Evolutionary conservation across 2,888 invertebrate species (phyloP).

Genomic region (Drosophila barbarae): DNA sequence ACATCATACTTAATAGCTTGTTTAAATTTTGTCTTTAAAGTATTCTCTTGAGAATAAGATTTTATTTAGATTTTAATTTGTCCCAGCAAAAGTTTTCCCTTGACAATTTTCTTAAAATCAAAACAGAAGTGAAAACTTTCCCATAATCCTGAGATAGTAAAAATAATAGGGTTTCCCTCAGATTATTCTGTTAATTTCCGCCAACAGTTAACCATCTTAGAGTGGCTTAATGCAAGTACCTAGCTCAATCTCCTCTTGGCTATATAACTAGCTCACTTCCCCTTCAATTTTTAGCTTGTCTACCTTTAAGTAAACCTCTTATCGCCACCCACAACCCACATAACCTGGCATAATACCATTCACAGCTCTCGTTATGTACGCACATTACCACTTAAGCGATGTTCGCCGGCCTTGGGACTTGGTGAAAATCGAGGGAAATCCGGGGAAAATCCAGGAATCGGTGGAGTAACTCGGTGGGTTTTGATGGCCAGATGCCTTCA

Average conservation of each 20-base stretch:
- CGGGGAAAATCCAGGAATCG: slow-evolving; percentile 9
- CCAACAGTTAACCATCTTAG: slow-evolving; percentile 1
- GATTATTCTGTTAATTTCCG: slow-evolving; percentile 7
- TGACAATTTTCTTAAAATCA: background rate
- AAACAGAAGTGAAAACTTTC: background rate
- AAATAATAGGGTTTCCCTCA: background rate
- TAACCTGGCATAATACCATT: slow-evolving; percentile 29
- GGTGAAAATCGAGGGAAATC: slow-evolving; percentile 2
- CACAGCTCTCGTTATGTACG: slow-evolving; percentile 41
- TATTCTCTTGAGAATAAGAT: background rate
- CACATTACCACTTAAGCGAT: slow-evolving; percentile 45
- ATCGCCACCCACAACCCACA: slow-evolving; percentile 9
- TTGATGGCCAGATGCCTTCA: slow-evolving; percentile 57
- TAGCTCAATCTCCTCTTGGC: slow-evolving; percentile 10
- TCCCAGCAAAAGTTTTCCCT: background rate
- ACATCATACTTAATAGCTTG: too few relatives aligned
- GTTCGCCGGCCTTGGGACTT: slow-evolving; percentile 16
- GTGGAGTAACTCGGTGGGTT: slow-evolving; percentile 14
- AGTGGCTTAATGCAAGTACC: slow-evolving; percentile 26
- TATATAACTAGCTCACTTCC: slow-evolving; percentile 27
- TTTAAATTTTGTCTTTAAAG: background rate
- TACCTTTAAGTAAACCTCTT: slow-evolving; percentile 36
- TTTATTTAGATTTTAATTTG: background rate
- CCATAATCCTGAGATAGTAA: background rate
- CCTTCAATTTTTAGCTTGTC: slow-evolving; percentile 15